phyloP scores from a whole-genome alignment of 2,113 vertebrate species.

The Gulo gulo region DNA sequence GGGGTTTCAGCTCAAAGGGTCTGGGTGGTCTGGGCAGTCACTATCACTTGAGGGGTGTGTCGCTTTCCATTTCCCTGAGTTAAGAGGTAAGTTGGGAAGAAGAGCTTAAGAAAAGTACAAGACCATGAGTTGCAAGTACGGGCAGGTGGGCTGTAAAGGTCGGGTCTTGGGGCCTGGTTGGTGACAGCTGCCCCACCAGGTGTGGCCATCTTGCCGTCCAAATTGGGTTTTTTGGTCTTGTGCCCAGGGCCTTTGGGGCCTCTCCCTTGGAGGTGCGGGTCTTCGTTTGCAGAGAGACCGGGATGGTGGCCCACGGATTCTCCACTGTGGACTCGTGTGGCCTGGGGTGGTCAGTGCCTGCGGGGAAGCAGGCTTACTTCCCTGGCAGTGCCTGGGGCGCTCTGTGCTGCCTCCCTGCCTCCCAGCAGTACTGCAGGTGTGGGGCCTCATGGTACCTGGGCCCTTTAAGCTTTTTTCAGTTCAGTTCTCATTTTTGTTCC shows the following conservation, averaged over 20 bases:
- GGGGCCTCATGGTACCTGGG: background rate
- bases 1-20: background rate
- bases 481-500: background rate
- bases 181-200: background rate
- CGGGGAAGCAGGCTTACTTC: background rate
- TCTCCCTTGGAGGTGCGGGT: background rate
- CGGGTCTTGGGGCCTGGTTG: background rate
- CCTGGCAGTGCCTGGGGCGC: background rate
- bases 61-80: background rate
- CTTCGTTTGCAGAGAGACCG: background rate
- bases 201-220: background rate
- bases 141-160: background rate
- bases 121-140: background rate
- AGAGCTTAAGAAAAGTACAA: background rate
- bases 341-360: rapidly evolving
- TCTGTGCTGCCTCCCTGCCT: background rate
- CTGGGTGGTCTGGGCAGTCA: background rate
- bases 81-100: background rate
- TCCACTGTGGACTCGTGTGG: rapidly evolving
- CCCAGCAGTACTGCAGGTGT: background rate
- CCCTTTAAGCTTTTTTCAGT: background rate
- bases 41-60: background rate
- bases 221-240: background rate
- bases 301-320: background rate
- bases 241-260: background rate